A percentile compares a stretch with the other conserved stretches of the same genome.
phyloP scores from a whole-genome alignment of 1,140 invertebrate species.

The Dinothrombium tinctorium region DNA sequence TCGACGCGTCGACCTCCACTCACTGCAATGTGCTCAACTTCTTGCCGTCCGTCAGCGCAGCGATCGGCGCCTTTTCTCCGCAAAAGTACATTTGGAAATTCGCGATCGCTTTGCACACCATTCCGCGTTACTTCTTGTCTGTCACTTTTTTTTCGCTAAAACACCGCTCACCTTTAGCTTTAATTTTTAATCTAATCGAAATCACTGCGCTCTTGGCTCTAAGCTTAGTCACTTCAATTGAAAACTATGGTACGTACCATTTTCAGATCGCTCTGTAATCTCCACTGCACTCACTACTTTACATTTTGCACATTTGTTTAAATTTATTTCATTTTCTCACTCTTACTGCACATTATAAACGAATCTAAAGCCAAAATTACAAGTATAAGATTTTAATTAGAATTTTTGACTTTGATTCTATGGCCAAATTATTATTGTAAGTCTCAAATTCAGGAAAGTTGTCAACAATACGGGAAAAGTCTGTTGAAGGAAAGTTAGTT shows the following conservation, averaged over 20 bases:
- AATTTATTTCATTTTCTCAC: too few relatives aligned
- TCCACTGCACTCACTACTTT: too few relatives aligned
- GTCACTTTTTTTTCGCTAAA: slow-evolving; percentile 41
- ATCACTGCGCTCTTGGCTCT: slow-evolving; percentile 53
- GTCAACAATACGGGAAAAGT: too few relatives aligned
- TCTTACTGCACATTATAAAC: too few relatives aligned
- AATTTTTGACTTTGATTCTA: too few relatives aligned
- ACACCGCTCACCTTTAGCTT: slow-evolving; percentile 33
- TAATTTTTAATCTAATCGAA: slow-evolving; percentile 51
- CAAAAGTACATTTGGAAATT: slow-evolving; percentile 66
- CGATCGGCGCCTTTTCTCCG: slow-evolving; percentile 67
- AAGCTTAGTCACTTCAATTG: slow-evolving; percentile 63
- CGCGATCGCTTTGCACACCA: slow-evolving; percentile 55
- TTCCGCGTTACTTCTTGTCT: slow-evolving; percentile 40
- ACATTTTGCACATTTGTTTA: too few relatives aligned
- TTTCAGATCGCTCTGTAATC: too few relatives aligned
- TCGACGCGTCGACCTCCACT: slow-evolving; percentile 52
- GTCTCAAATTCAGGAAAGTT: too few relatives aligned
- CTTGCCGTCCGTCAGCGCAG: slow-evolving; percentile 76
- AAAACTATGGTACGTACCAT: slow-evolving; percentile 61
- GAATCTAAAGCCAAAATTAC: too few relatives aligned
- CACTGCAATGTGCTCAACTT: slow-evolving; percentile 63
- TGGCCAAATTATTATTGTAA: too few relatives aligned
- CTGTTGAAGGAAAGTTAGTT: too few relatives aligned
- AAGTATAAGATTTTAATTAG: too few relatives aligned